Percentiles rank a stretch among this genome's conserved stretches.
Conservation (phyloP, 1,140 invertebrate genomes). For the Acromyrmex charruanus region DNA sequence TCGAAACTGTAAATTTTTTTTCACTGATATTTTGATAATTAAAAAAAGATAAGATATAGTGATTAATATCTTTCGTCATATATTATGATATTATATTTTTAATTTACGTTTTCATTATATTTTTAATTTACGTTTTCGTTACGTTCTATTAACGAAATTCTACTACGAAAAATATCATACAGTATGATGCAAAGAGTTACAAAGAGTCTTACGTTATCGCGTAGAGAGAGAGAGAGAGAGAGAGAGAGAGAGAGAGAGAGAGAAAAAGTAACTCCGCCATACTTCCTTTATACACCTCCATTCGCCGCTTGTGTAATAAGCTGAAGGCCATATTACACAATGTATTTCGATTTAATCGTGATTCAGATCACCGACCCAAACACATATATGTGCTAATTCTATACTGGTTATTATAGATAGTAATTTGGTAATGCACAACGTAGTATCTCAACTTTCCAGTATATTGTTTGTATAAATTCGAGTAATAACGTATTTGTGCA, state of each 20-base stretch:
- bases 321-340: neutral
- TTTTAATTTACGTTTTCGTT: neutral
- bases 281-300: neutral
- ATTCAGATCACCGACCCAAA: neutral
- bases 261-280: neutral
- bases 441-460: neutral
- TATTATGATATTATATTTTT: neutral
- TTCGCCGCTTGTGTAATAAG: neutral
- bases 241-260: no score
- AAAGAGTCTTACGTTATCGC: slow-evolving; percentile 1
- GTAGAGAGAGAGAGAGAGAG: neutral
- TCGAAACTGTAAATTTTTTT: neutral
- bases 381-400: neutral
- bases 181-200: neutral
- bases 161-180: slow-evolving; percentile 2
- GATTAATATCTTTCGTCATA: neutral
- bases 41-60: neutral
- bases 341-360: neutral
- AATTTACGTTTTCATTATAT: neutral
- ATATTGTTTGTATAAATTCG: neutral
- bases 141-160: neutral
- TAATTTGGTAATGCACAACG: neutral
- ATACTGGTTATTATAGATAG: neutral
- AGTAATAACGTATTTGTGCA: neutral
- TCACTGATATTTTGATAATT: neutral